Percentiles rank a stretch among this genome's conserved stretches.
These are phyloP conservation scores for Nestor notabilis DNA, from an alignment of 2,113 vertebrate species.

Conservation along the genomic window DNA sequence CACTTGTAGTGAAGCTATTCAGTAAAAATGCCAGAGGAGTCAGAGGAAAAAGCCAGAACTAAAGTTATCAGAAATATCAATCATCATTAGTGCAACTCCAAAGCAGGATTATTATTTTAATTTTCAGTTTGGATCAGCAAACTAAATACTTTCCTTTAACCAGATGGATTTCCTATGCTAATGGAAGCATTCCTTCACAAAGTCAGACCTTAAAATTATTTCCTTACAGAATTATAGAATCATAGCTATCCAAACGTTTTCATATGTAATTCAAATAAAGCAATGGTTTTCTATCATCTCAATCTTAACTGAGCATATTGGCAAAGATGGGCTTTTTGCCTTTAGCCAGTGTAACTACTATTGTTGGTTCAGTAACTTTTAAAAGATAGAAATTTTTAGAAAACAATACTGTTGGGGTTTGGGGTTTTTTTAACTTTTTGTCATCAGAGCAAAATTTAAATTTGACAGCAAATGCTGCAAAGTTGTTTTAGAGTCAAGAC, in stretches of 20 bases:
- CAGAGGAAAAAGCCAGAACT: background rate
- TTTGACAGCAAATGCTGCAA: background rate
- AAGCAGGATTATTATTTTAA: background rate
- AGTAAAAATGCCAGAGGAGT: background rate
- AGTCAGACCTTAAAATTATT: background rate
- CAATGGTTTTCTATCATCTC: background rate
- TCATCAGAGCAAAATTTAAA: background rate
- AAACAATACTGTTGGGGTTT: background rate
- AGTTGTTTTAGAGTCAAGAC: background rate
- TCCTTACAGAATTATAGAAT: background rate
- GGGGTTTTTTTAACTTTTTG: background rate
- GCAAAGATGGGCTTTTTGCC: background rate
- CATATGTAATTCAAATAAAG: background rate
- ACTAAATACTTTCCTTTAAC: background rate
- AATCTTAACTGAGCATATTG: fast-evolving
- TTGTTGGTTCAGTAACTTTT: background rate
- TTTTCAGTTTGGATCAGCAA: background rate
- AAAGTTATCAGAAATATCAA: background rate
- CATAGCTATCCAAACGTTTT: background rate
- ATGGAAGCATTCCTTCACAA: background rate
- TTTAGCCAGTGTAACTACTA: background rate
- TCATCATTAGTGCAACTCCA: background rate
- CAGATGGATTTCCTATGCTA: background rate
- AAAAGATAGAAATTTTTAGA: background rate
- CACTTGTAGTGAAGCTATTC: background rate